A percentile compares a stretch with the other conserved stretches of the same genome.
Conservation (phyloP, 1,140 invertebrate species). For the Diorhabda carinulata region DNA sequence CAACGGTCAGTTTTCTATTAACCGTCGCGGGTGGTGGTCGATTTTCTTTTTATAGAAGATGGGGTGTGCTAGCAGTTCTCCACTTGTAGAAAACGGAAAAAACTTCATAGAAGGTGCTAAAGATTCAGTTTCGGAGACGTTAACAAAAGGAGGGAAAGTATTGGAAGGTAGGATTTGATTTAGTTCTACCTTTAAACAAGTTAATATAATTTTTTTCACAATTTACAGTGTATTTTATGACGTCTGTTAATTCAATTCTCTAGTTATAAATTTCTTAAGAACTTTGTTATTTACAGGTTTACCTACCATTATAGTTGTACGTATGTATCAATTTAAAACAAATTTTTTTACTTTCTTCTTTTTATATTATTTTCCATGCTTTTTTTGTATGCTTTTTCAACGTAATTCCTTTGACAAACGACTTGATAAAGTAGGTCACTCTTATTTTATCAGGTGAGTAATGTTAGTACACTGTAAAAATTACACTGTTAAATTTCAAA, state of each 20-base stretch:
- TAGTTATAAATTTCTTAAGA: not conserved
- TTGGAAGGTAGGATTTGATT: constrained; percentile 33
- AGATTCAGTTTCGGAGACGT: constrained; percentile 36
- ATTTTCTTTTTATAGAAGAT: constrained; percentile 24
- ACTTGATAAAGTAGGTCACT: no score
- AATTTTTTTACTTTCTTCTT: no score
- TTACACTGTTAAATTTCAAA: no score
- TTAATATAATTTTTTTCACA: no score
- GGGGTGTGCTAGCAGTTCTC: constrained; percentile 45
- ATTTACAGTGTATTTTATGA: not conserved
- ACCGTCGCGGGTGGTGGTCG: constrained; percentile 20
- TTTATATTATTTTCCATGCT: no score
- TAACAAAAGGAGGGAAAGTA: constrained; percentile 38
- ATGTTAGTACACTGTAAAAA: no score
- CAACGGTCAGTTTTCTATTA: constrained; percentile 25
- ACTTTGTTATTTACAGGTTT: not conserved
- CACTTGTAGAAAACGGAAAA: constrained; percentile 42
- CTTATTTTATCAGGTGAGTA: no score
- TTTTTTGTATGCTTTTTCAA: no score
- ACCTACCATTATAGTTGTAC: not conserved
- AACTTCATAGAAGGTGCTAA: constrained; percentile 40
- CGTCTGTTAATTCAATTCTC: not conserved
- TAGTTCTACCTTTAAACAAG: no score
- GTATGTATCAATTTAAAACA: not conserved
- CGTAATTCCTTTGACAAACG: no score